Percentiles rank a stretch among this genome's conserved stretches.
These are phyloP conservation scores for Otis tarda DNA, from an alignment of 2,113 vertebrate species.

Conservation along the genomic window DNA sequence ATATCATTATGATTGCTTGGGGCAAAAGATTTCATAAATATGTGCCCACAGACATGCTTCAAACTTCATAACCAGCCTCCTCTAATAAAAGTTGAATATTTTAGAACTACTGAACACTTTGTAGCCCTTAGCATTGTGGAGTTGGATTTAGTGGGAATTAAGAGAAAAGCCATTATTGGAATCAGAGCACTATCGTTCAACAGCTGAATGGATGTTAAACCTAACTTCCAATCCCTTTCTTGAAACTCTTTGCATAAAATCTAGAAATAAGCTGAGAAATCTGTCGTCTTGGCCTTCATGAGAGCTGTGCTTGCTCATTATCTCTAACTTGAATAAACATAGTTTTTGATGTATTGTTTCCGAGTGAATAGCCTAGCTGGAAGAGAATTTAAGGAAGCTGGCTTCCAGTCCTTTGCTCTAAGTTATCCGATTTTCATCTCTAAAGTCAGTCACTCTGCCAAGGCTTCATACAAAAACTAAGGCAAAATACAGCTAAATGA, in stretches of 20 bases:
- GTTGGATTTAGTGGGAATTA: background rate
- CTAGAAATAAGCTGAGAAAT: background rate
- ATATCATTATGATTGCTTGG: background rate
- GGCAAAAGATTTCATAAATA: background rate
- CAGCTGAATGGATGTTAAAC: background rate
- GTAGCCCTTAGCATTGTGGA: background rate
- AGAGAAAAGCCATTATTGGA: background rate
- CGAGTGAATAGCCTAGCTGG: background rate
- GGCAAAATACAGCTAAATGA: background rate
- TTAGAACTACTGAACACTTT: background rate
- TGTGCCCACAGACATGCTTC: background rate
- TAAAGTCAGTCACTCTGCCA: background rate
- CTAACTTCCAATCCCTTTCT: background rate
- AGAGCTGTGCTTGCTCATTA: background rate
- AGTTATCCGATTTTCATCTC: background rate
- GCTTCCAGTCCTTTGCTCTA: background rate
- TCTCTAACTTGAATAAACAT: background rate
- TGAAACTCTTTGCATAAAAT: background rate
- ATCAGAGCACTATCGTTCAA: background rate
- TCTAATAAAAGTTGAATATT: background rate
- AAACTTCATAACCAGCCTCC: background rate
- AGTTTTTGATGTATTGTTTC: background rate
- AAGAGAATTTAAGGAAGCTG: background rate
- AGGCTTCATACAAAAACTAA: background rate
- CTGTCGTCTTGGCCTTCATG: background rate